Conservation (phyloP, 2,797 vertebrate genomes). For the Eulemur coronatus region DNA sequence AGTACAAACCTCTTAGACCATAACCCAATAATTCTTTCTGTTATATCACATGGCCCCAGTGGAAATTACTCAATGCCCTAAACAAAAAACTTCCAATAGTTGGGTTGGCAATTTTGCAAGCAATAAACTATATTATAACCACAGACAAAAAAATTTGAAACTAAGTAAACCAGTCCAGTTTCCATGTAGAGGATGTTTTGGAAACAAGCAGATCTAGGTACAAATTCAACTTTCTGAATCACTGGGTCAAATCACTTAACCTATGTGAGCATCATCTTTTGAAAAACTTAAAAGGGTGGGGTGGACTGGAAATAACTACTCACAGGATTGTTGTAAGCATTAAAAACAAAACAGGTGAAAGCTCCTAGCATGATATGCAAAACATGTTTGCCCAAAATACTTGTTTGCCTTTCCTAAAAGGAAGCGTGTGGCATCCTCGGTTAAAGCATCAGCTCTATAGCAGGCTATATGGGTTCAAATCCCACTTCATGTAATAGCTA, state of each 20-base stretch:
- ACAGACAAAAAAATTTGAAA: not conserved
- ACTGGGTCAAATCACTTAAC: conserved; percentile 8
- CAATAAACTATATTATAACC: not conserved
- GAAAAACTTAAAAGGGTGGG: not conserved
- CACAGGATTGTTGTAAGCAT: not conserved
- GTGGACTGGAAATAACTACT: not conserved
- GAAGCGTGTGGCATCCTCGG: not conserved
- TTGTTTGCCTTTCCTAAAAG: not conserved
- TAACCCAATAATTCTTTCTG: not conserved
- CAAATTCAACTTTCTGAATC: conserved; percentile 1
- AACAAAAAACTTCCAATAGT: not conserved
- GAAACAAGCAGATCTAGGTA: not conserved
- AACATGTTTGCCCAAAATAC: not conserved
- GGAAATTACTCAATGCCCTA: not conserved
- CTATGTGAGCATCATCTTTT: not conserved
- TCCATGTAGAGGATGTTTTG: not conserved
- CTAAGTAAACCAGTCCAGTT: not conserved
- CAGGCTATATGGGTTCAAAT: not conserved
- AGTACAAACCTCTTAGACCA: not conserved
- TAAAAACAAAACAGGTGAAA: not conserved
- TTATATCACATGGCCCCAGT: not conserved
- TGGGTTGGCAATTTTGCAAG: not conserved
- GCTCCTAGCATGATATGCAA: not conserved
- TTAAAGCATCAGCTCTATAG: not conserved
- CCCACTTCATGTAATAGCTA: not conserved